phyloP scores from a whole-genome alignment of 2,113 vertebrate genomes.

The Dasypus novemcinctus region DNA sequence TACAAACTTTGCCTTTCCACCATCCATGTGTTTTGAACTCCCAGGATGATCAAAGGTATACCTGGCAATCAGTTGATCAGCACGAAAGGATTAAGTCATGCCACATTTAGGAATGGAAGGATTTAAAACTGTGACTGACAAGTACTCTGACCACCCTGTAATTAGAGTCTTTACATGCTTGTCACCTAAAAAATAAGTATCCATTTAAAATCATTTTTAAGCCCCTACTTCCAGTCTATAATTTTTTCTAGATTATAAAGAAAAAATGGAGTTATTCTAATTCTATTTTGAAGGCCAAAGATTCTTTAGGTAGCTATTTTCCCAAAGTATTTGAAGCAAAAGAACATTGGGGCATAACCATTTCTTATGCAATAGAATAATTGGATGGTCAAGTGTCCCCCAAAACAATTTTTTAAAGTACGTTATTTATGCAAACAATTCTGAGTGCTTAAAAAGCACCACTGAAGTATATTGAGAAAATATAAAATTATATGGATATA shows the following conservation, averaged over 20 bases:
- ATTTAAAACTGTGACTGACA: not conserved
- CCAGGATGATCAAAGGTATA: not conserved
- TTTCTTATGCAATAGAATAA: not conserved
- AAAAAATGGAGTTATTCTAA: not conserved
- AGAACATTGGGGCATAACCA: not conserved
- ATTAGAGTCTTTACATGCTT: not conserved
- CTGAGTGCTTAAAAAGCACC: conserved; percentile 19
- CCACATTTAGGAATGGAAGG: not conserved
- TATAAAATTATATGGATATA: not conserved
- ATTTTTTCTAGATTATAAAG: not conserved
- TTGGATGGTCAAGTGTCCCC: not conserved
- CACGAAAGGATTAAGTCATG: not conserved
- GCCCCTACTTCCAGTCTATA: not conserved
- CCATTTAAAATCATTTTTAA: not conserved
- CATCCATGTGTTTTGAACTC: not conserved
- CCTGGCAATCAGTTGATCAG: not conserved
- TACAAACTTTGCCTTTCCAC: not conserved
- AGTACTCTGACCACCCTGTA: not conserved
- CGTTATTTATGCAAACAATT: not conserved
- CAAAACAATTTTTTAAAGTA: not conserved
- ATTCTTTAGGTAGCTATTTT: not conserved
- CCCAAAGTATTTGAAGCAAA: conserved; percentile 6
- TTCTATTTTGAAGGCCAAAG: not conserved
- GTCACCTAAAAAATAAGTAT: not conserved
- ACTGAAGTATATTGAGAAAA: not conserved